Percentiles rank a stretch among this genome's conserved stretches.
phyloP scores from a whole-genome alignment of 2,888 invertebrate genomes.

The Hoplodrina ambigua region DNA sequence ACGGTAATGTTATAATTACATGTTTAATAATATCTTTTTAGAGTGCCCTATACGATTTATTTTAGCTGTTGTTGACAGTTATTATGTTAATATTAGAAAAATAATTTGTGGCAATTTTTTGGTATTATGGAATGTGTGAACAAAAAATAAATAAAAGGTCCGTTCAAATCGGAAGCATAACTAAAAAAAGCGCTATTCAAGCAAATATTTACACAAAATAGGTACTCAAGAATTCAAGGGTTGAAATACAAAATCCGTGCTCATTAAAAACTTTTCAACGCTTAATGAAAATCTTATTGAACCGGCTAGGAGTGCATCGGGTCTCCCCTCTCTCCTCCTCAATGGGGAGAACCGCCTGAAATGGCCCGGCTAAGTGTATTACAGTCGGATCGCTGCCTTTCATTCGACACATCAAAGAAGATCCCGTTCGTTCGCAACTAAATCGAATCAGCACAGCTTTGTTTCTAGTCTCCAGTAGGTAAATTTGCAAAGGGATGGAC shows the following conservation, averaged over 20 bases:
- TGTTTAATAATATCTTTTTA: slow-evolving; percentile 9
- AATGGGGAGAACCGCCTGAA: slow-evolving; percentile 75
- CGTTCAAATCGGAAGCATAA: slow-evolving; percentile 2
- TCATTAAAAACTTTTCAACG: slow-evolving; percentile 89
- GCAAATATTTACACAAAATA: slow-evolving; percentile 63
- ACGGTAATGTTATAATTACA: slow-evolving; percentile 39
- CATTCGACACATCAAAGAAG: slow-evolving; percentile 90
- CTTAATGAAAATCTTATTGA: slow-evolving; percentile 90
- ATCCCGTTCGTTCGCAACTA: slow-evolving; percentile 85
- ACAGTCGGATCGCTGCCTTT: slow-evolving; percentile 89
- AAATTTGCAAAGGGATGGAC: slow-evolving; percentile 74
- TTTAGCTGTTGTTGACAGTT: not conserved
- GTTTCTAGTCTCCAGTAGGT: slow-evolving; percentile 83
- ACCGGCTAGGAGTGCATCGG: slow-evolving; percentile 81
- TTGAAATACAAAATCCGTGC: slow-evolving; percentile 78
- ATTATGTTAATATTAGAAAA: not conserved
- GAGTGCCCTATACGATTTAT: slow-evolving; percentile 14
- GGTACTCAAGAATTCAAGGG: slow-evolving; percentile 70
- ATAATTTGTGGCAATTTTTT: slow-evolving; percentile 8
- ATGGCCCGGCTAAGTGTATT: slow-evolving; percentile 89
- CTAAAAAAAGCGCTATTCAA: slow-evolving; percentile 43
- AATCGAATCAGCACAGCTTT: slow-evolving; percentile 89
- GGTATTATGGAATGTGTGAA: not conserved
- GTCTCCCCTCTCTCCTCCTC: slow-evolving; percentile 40
- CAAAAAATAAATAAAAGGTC: not conserved